Evolutionary conservation across 2,797 vertebrate genomes (phyloP).

Genomic region (Ptychadena robeensis): DNA sequence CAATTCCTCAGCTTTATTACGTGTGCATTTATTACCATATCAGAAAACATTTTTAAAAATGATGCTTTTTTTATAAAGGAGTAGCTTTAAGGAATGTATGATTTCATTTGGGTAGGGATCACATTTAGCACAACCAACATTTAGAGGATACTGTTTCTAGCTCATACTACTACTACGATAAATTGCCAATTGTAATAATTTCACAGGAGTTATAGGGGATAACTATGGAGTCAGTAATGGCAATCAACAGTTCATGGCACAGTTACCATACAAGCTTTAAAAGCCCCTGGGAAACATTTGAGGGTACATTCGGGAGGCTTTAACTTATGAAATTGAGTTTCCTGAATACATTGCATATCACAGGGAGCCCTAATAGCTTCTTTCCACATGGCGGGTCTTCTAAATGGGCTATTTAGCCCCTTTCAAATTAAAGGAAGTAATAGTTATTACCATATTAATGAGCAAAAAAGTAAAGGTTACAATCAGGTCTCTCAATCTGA

Average conservation of each 20-base stretch:
- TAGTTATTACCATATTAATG: conserved; percentile 5
- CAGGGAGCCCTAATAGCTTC: background rate
- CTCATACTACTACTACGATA: background rate
- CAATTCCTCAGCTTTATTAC: no score
- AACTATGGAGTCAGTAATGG: background rate
- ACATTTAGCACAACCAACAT: background rate
- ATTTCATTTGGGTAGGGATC: no score
- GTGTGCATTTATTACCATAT: no score
- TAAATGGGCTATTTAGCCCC: conserved; percentile 3
- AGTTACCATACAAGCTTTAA: background rate
- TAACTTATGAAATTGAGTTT: conserved; percentile 1
- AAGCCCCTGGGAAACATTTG: background rate
- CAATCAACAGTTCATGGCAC: background rate
- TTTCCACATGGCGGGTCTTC: background rate
- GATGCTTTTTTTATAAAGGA: background rate
- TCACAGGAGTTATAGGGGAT: background rate
- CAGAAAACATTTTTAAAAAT: no score
- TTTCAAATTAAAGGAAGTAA: background rate
- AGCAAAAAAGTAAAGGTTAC: background rate
- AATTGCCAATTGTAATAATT: background rate
- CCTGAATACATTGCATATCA: background rate
- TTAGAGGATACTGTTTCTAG: background rate
- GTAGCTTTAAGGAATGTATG: background rate
- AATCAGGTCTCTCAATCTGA: background rate
- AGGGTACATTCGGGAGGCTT: background rate